A percentile compares a stretch with the other conserved stretches of the same genome.
These are phyloP conservation scores for Atrichornis clamosus DNA, from an alignment of 2,113 vertebrate genomes.

Conservation along the genomic window DNA sequence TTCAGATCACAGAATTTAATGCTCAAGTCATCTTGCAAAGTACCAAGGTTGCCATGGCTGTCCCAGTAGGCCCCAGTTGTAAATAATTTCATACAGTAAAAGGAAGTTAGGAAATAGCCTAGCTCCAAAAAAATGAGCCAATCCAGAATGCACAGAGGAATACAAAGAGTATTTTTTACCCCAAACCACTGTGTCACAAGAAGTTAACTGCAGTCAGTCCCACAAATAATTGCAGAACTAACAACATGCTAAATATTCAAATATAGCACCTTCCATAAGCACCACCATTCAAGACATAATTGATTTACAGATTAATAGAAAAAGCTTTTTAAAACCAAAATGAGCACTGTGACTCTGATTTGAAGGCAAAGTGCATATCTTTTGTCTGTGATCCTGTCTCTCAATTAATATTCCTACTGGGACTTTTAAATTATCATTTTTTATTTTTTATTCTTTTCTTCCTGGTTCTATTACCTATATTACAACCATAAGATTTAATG, in stretches of 20 bases:
- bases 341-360: not conserved
- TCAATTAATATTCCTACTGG: not conserved
- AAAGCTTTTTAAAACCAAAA: not conserved
- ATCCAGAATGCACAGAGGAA: not conserved
- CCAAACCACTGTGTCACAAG: not conserved
- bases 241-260: not conserved
- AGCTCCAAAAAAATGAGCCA: not conserved
- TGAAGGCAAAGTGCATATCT: not conserved
- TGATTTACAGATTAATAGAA: not conserved
- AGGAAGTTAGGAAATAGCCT: not conserved
- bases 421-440: not conserved
- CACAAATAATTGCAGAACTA: not conserved
- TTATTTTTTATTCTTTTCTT: not conserved
- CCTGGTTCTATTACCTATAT: not conserved
- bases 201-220: not conserved
- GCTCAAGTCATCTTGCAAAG: not conserved
- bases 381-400: not conserved
- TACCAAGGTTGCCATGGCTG: not conserved
- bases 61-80: not conserved
- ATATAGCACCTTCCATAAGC: not conserved
- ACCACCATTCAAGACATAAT: not conserved
- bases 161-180: not conserved
- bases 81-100: not conserved
- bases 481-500: not conserved
- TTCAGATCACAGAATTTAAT: not conserved